Conservation (phyloP, 2,888 invertebrate genomes). For the Idaea biselata region DNA sequence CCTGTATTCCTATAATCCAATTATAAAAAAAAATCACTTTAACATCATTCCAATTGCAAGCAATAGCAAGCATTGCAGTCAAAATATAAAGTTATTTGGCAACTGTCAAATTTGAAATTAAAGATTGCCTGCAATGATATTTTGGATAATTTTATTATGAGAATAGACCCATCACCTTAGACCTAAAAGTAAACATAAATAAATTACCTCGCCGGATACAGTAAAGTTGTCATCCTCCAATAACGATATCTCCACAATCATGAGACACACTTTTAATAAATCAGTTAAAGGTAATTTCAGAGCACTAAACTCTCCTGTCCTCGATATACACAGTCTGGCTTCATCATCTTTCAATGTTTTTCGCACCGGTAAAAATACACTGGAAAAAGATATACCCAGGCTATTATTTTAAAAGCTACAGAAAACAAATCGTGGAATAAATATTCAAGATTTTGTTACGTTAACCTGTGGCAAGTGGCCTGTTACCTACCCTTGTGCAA, state of each 20-base stretch:
- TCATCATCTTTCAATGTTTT: not conserved
- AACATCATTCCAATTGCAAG: no score
- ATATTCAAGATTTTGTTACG: no score
- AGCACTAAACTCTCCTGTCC: not conserved
- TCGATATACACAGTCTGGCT: not conserved
- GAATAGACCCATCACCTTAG: no score
- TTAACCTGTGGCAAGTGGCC: no score
- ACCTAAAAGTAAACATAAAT: not conserved
- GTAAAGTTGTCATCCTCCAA: not conserved
- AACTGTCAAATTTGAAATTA: no score
- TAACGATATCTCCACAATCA: not conserved
- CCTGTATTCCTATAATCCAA: no score
- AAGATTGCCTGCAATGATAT: no score
- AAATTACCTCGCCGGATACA: not conserved
- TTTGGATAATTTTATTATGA: no score
- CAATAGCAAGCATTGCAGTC: no score
- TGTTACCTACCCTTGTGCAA: conserved; percentile 66
- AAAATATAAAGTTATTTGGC: no score
- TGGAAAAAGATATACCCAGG: not conserved
- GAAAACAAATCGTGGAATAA: not conserved
- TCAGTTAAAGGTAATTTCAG: not conserved
- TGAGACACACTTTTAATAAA: not conserved
- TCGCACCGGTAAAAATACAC: not conserved
- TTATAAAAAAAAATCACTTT: no score
- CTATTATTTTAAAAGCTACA: not conserved